These are phyloP conservation scores for Nerophis ophidion DNA, from an alignment of 2,113 vertebrate genomes.

Conservation along the genomic window DNA sequence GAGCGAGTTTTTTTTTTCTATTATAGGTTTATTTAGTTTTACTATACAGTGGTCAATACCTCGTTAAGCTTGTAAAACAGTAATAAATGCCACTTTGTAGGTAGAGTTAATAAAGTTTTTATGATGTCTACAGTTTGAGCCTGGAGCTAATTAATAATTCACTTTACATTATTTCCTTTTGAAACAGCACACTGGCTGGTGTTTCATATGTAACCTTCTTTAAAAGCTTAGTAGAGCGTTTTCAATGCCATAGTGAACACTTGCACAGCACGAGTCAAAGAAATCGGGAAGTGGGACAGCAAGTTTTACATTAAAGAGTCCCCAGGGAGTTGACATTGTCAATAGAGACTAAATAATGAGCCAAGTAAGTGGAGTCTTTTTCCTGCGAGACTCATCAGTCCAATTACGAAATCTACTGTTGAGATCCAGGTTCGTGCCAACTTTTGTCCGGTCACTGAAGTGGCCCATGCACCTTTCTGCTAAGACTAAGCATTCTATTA, in stretches of 20 bases:
- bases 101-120: no score
- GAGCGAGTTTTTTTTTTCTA: no score
- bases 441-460: background rate
- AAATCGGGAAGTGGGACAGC: slow-evolving; percentile 26
- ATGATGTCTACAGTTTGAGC: no score
- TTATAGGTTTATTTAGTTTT: no score
- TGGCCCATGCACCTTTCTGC: background rate
- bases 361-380: slow-evolving; percentile 25
- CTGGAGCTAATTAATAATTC: no score
- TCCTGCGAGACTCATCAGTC: slow-evolving; percentile 13
- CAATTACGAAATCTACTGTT: slow-evolving; percentile 20
- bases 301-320: slow-evolving; percentile 27
- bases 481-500: no score
- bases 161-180: no score
- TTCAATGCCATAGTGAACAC: no score
- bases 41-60: no score
- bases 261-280: background rate
- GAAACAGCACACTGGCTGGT: background rate
- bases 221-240: slow-evolving; percentile 8
- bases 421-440: slow-evolving; percentile 10
- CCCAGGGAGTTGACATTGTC: slow-evolving; percentile 41
- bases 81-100: no score
- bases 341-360: slow-evolving; percentile 55
- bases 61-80: no score
- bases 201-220: background rate